Percentiles rank a stretch among this genome's conserved stretches.
Evolutionary conservation across 2,113 vertebrate genomes (phyloP).

Genomic region (Urocynchramus pylzowi): DNA sequence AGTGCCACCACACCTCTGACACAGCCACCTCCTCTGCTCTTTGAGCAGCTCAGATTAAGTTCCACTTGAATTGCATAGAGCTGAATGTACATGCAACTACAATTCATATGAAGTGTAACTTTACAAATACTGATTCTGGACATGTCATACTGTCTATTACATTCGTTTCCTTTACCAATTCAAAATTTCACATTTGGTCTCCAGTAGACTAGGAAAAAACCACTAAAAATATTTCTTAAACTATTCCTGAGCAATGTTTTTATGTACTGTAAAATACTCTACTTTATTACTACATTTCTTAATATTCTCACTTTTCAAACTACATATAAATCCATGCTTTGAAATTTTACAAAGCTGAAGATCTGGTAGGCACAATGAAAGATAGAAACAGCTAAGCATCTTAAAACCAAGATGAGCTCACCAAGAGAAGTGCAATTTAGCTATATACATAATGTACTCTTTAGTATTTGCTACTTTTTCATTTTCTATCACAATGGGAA

Average conservation of each 20-base stretch:
- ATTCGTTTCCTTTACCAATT: background rate
- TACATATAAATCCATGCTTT: conserved; percentile 54
- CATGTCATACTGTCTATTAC: background rate
- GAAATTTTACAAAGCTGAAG: conserved; percentile 29
- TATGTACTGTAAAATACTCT: conserved; percentile 33
- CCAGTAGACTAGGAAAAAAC: background rate
- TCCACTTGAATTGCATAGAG: conserved; percentile 34
- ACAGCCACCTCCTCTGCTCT: background rate
- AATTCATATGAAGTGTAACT: background rate
- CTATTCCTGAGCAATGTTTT: conserved; percentile 55
- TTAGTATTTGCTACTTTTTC: background rate
- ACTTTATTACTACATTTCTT: conserved; percentile 11
- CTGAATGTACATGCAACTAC: conserved; percentile 18
- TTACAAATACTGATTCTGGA: conserved; percentile 9
- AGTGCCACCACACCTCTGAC: background rate
- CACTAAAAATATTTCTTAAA: conserved; percentile 37
- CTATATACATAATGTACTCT: conserved; percentile 2
- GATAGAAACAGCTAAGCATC: conserved; percentile 16
- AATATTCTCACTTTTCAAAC: conserved; percentile 1
- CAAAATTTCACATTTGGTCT: conserved; percentile 37
- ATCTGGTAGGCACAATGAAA: conserved; percentile 20
- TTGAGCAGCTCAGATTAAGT: background rate
- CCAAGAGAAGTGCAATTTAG: conserved; percentile 10
- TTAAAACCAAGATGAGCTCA: conserved; percentile 22
- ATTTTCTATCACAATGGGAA: background rate